These are phyloP conservation scores for Acestrorhynchus altus DNA, from an alignment of 2,797 vertebrate genomes.

Conservation along the genomic window DNA sequence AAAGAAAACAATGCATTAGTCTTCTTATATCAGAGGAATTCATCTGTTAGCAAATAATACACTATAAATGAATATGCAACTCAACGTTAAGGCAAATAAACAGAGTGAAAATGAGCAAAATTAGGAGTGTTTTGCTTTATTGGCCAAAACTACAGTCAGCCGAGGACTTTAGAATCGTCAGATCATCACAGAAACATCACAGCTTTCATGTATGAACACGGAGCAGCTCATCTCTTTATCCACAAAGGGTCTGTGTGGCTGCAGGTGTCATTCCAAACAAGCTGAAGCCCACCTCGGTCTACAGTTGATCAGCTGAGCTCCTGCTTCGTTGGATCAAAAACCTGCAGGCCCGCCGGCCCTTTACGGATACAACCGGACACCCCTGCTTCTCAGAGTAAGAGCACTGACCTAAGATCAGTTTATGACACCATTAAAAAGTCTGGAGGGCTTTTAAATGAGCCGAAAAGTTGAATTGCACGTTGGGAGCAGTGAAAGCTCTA, in stretches of 20 bases:
- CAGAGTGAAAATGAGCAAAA: neutral
- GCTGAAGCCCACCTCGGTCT: too few relatives aligned
- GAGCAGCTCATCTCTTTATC: too few relatives aligned
- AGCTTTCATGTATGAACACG: neutral
- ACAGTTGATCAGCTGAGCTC: too few relatives aligned
- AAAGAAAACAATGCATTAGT: neutral
- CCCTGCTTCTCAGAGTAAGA: neutral
- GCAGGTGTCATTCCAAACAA: too few relatives aligned
- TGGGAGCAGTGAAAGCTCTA: too few relatives aligned
- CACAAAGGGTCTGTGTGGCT: too few relatives aligned
- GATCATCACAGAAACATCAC: too few relatives aligned
- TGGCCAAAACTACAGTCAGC: constrained; percentile 25
- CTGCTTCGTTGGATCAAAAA: too few relatives aligned
- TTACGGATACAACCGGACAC: neutral
- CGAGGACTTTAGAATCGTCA: too few relatives aligned
- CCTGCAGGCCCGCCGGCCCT: too few relatives aligned
- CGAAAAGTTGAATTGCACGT: too few relatives aligned
- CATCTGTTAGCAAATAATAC: neutral
- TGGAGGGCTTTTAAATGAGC: too few relatives aligned
- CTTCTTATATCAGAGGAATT: neutral
- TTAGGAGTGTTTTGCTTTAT: constrained; percentile 40
- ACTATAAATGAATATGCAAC: constrained; percentile 5
- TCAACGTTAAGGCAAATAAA: constrained; percentile 4
- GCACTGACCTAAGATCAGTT: neutral
- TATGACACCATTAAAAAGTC: neutral